Evolutionary conservation across 2,113 vertebrate species (phyloP), one percentile per base, ranked within the genome.

Genomic region (Brachionichthys hirsutus): DNA sequence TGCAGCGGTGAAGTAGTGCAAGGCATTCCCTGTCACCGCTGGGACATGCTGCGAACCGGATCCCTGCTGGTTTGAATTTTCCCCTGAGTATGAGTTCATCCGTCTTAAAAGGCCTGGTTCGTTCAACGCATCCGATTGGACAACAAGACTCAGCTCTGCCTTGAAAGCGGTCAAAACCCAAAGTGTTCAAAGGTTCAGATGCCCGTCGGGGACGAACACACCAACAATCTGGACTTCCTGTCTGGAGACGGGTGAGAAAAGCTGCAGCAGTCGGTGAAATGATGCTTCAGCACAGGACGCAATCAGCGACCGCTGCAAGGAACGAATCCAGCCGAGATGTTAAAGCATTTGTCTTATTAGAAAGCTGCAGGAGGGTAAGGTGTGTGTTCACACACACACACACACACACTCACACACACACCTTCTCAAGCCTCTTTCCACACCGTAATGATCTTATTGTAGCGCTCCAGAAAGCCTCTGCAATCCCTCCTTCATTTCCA

Each of bases 401-500:
- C 22, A 70, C 13, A 66, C 56, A 48, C 44, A 38, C 47, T 59
- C 42, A 61, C 22, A 46, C 30, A 15, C 9, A 18, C 68, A 30
- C 41, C 63, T 64, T 56, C 43, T 61, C n/a, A 4, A 45, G 53
- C 44, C 20, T 61, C 63, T 61, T 44, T 57, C 35, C 5, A 2
- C 30, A 6, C 60, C 10, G 36, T 78, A 75, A 82, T 81, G 74
- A 77, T 81, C 60, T 62, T 62, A 47, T 48, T 9, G 56, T 42
- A 24, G 64, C 24, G 45, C 62, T 22, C 49, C 22, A 0, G 61
- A 70, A 67, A 62, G 43, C 55, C 55, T 63, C 46, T 13, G 12
- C 60, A 52, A 75, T 81, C 78, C 62, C 36, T 73, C 62, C 47
- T 73, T 80, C 76, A 75, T 80, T 62, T 62, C 51, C 63, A 13